A percentile compares a stretch with the other conserved stretches of the same genome.
These are phyloP conservation scores for Oithona nana DNA, from an alignment of 2,888 invertebrate species.

Conservation along the genomic window DNA sequence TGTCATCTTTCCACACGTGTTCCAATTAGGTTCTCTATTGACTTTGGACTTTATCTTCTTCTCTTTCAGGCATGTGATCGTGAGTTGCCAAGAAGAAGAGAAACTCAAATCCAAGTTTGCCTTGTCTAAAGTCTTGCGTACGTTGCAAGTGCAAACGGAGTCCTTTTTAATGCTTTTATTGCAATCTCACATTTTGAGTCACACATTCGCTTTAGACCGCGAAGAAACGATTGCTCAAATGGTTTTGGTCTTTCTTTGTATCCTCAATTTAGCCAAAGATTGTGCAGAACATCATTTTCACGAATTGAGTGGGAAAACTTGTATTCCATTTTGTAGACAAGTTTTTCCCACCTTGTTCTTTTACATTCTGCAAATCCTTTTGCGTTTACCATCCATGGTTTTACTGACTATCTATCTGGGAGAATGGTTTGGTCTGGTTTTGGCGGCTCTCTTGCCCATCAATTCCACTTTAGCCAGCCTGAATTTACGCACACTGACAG, in stretches of 20 bases:
- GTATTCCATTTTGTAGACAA: neutral
- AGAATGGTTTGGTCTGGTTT: neutral
- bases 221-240: neutral
- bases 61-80: neutral
- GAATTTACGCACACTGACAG: neutral
- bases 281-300: neutral
- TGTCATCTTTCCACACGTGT: no score
- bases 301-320: neutral
- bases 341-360: neutral
- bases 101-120: neutral
- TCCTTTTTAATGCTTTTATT: neutral
- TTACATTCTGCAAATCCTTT: neutral
- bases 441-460: neutral
- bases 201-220: neutral
- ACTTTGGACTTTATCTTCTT: neutral
- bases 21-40: no score
- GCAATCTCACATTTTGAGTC: neutral
- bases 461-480: neutral
- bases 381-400: neutral
- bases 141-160: neutral
- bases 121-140: neutral
- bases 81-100: neutral
- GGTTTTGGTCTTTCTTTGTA: neutral
- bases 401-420: neutral
- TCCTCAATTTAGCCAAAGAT: neutral